These are phyloP conservation scores for Colostygia pectinataria DNA, from an alignment of 2,888 invertebrate species.

Conservation along the genomic window DNA sequence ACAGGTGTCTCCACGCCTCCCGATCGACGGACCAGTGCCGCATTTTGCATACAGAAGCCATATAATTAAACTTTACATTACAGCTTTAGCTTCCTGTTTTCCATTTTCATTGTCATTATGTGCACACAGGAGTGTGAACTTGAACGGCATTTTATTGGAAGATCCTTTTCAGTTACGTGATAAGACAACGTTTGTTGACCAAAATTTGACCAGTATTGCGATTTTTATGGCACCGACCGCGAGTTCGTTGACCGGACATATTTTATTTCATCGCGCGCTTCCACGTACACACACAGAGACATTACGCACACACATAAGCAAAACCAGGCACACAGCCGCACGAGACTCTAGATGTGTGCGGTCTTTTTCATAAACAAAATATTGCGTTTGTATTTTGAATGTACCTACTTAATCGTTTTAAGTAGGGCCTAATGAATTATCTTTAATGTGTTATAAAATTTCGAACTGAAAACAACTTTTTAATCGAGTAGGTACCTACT, in stretches of 20 bases:
- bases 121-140: constrained; percentile 18
- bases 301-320: constrained; percentile 62
- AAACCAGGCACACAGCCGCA: constrained; percentile 61
- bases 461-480: constrained; percentile 39
- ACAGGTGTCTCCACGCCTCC: constrained; percentile 49
- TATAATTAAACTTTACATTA: constrained; percentile 35
- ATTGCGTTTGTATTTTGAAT: constrained; percentile 63
- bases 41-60: constrained; percentile 65
- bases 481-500: constrained; percentile 22
- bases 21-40: constrained; percentile 50
- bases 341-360: constrained; percentile 69
- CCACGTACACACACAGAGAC: constrained; percentile 77
- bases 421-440: constrained; percentile 63
- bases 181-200: constrained; percentile 54
- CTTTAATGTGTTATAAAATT: constrained; percentile 51
- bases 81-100: constrained; percentile 25
- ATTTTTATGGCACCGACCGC: constrained; percentile 81
- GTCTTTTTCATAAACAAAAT: constrained; percentile 69
- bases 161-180: constrained; percentile 1
- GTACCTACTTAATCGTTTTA: constrained; percentile 48
- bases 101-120: constrained; percentile 37
- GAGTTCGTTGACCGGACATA: constrained; percentile 82
- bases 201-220: constrained; percentile 80
- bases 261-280: constrained; percentile 83
- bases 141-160: neutral